Evolutionary conservation across 2,888 invertebrate species (phyloP), one percentile per base, ranked within the genome.

Genomic region (Eupeodes luniger): DNA sequence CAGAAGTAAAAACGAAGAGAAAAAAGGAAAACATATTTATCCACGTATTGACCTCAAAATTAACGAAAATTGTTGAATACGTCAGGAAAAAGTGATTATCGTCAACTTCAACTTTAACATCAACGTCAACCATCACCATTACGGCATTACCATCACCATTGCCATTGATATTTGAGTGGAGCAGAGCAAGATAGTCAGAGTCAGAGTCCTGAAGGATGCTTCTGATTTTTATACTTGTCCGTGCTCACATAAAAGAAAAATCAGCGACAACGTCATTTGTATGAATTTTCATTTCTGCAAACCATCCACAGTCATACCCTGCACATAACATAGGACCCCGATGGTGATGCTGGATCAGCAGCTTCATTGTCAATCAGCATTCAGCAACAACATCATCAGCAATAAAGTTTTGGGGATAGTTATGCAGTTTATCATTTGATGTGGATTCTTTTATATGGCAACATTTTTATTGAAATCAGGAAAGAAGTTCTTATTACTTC

Each of bases 31-130:
- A 57, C 2, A 6, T 40, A 47, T 57, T 61, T 79, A 77, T 80
- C 72, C 72, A 66, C 67, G 67, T 84, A 80, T 80, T 88, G 81
- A 64, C 77, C 77, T 81, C 72, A 84, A 85, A 88, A 75, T 88
- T 85, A 85, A 84, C 53, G 67, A 76, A 88, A 40, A 84, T 77
- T 80, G 76, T 80, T 74, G 79, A 72, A 77, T 84, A 76, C 82
- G 70, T 70, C 76, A 66, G 67, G 19, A 77, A 34, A 77, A 34
- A 67, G 69, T 76, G 86, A 79, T 87, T 75, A 75, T 70, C 57
- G 36, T 69, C 57, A 64, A 51, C 40, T 40, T 40, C 40, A 40
- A 40, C 40, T 5, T 40, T 40, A 40, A 40, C 36, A 2, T 36
- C 36, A 36, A 36, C 40, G 40, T 40, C 40, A 40, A 5, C 40